These are phyloP conservation scores for Silurus meridionalis DNA, from an alignment of 2,113 vertebrate species.

Conservation along the genomic window DNA sequence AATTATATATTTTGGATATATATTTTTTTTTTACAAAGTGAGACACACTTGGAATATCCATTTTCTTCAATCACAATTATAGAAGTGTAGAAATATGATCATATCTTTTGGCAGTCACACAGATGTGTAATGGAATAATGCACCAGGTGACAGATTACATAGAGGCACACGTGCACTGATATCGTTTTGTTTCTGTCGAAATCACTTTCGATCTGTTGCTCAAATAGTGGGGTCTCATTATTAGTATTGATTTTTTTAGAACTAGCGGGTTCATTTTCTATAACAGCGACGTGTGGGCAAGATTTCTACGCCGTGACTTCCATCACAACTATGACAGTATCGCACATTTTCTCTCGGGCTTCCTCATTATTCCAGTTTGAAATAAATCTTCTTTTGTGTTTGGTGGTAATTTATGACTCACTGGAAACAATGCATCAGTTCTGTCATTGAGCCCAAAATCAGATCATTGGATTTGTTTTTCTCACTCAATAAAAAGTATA, in stretches of 20 bases:
- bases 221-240: not conserved
- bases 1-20: not conserved
- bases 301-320: not conserved
- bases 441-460: not conserved
- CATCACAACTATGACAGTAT: not conserved
- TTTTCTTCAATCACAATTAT: not conserved
- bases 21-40: not conserved
- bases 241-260: not conserved
- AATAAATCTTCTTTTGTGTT: not conserved
- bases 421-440: slow-evolving; percentile 3
- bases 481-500: not conserved
- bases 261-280: not conserved
- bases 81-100: not conserved
- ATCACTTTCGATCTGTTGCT: not conserved
- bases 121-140: not conserved
- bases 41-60: not conserved
- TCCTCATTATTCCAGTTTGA: not conserved
- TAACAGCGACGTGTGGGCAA: not conserved
- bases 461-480: not conserved
- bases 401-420: not conserved
- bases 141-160: not conserved
- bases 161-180: not conserved
- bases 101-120: not conserved
- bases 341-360: not conserved
- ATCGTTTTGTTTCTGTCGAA: not conserved